Conservation (phyloP, 2,888 invertebrate genomes). For the Congeria kusceri region DNA sequence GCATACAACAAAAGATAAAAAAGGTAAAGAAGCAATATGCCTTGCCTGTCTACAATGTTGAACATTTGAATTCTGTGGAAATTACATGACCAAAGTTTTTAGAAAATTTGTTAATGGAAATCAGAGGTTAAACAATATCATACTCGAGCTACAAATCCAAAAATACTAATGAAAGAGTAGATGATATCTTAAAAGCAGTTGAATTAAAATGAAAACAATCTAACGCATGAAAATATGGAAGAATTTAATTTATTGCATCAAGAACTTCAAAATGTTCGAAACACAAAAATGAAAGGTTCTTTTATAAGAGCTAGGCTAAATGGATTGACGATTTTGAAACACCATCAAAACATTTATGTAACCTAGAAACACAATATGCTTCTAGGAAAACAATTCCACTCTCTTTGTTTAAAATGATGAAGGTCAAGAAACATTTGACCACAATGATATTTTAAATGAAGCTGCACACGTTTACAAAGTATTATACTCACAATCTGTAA, state of each 20-base stretch:
- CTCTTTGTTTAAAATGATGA: slow-evolving; percentile 11
- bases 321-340: slow-evolving; percentile 19
- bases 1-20: slow-evolving; percentile 29
- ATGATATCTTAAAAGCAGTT: not conserved
- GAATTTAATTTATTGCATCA: slow-evolving; percentile 2
- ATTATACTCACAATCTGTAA: not conserved
- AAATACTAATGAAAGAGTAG: slow-evolving; percentile 9
- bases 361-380: slow-evolving; percentile 20
- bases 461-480: not conserved
- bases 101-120: slow-evolving; percentile 42
- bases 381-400: too few relatives aligned
- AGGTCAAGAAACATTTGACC: not conserved
- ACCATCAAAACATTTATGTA: slow-evolving; percentile 23
- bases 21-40: slow-evolving; percentile 25
- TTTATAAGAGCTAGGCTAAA: slow-evolving; percentile 18
- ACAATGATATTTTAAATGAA: slow-evolving; percentile 17
- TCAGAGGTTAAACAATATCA: slow-evolving; percentile 30
- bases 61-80: not conserved
- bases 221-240: slow-evolving; percentile 16
- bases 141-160: slow-evolving; percentile 25
- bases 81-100: slow-evolving; percentile 28
- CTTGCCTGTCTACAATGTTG: slow-evolving; percentile 28
- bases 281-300: slow-evolving; percentile 7
- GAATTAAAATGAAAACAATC: not conserved
- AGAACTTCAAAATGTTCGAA: not conserved